Base-by-base conservation (phyloP, 2,113 vertebrate genomes). In the Callorhinus ursinus region DNA sequence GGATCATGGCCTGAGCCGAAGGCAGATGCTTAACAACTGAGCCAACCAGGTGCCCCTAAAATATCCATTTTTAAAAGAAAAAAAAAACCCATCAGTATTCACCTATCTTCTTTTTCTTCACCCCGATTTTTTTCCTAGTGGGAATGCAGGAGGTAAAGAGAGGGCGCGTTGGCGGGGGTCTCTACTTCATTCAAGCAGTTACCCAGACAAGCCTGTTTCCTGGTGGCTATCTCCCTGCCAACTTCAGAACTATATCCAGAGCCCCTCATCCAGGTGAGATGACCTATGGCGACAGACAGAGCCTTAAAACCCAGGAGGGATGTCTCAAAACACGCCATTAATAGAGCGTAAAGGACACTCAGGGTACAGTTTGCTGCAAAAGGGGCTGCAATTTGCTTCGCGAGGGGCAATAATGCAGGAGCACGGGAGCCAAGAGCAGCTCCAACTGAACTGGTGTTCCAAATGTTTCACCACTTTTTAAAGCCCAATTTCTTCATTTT, bases 101-200 rank as follows among this genome's bases (percentile, higher is more conserved):
- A 31, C 12, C 1, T 3, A 49, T 22, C 83, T 28, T 74, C 7
- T 72, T 84, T 69, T 79, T 49, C n/a, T 55, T 31, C 42, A 24
- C 33, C 39, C 4, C 0, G 0, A 1, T 21, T 74, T 49, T 51
- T 71, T 36, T 22, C 26, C 39, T 39, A 4, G 33, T 76, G 59
- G 59, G 69, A 72, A 53, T 24, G 6, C 0, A n/a, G 46, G 33
- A 18, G 57, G 21, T 21, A 55, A 57, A 55, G 18, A 67, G 18
- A 81, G 61, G 53, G 36, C 46, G 46, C 46, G 22, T 53, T 90
- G 74, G 90, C 61, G 33, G n/a, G 61, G 46, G 51, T 63, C 69
- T 77, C 83, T 14, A 61, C 63, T 84, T 88, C 72, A 83, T 72
- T 85, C 53, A 42, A 80, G 82, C 72, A 65, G 74, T 69, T 59